Percentiles rank a stretch among this genome's conserved stretches.
phyloP scores from a whole-genome alignment of 2,113 vertebrate species.

The Neodontobutis hainanensis region DNA sequence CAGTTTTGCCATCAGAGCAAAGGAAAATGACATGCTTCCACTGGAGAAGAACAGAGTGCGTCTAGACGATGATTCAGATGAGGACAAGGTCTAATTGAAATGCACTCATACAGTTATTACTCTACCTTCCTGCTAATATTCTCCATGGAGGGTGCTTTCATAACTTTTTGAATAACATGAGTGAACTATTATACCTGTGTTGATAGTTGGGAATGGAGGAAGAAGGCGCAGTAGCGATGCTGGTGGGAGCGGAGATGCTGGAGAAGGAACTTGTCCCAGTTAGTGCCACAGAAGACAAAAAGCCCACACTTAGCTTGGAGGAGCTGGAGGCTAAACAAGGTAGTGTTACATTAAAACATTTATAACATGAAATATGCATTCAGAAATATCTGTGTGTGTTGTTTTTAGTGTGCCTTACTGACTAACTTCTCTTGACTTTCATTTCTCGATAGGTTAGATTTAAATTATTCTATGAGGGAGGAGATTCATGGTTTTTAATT shows the following conservation, averaged over 20 bases:
- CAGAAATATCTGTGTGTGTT: neutral
- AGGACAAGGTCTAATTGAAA: slow-evolving; percentile 75
- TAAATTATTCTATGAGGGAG: too few species aligned
- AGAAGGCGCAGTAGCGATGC: slow-evolving; percentile 71
- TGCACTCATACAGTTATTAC: neutral
- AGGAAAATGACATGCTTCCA: slow-evolving; percentile 94
- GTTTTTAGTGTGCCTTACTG: neutral
- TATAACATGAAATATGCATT: neutral
- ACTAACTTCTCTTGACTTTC: too few species aligned
- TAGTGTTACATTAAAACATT: slow-evolving; percentile 45
- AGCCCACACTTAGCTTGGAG: slow-evolving; percentile 87
- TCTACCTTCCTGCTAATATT: neutral
- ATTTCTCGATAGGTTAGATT: too few species aligned
- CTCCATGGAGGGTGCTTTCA: neutral
- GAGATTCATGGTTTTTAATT: too few species aligned
- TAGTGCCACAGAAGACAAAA: slow-evolving; percentile 85
- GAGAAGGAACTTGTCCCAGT: slow-evolving; percentile 69
- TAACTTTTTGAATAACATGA: neutral
- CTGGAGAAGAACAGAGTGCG: slow-evolving; percentile 96
- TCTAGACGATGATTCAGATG: slow-evolving; percentile 94
- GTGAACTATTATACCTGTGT: neutral
- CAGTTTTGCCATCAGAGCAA: slow-evolving; percentile 95
- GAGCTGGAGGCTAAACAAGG: slow-evolving; percentile 98
- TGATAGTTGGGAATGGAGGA: slow-evolving; percentile 65
- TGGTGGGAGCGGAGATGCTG: slow-evolving; percentile 54